Conservation (phyloP, 2,797 vertebrate genomes). For the Lacerta viridis region DNA sequence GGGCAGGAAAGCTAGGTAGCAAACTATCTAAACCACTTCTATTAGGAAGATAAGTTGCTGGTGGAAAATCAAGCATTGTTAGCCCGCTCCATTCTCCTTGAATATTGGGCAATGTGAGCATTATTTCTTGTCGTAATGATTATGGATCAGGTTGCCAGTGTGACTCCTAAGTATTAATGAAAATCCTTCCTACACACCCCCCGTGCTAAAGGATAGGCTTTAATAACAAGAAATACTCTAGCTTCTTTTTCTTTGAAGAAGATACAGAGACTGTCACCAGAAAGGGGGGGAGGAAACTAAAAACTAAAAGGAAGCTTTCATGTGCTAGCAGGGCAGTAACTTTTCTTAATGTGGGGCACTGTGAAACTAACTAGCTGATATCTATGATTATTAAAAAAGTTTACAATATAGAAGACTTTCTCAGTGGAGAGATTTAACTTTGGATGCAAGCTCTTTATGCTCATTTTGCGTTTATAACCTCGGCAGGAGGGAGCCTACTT, state of each 20-base stretch:
- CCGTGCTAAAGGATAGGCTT: neutral
- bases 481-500: slow-evolving; percentile 39
- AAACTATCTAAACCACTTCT: neutral
- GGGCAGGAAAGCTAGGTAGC: neutral
- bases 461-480: slow-evolving; percentile 52
- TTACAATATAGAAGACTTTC: slow-evolving; percentile 45
- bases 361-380: slow-evolving; percentile 44
- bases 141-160: neutral
- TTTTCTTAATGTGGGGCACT: slow-evolving; percentile 28
- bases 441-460: slow-evolving; percentile 45
- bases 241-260: neutral
- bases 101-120: neutral
- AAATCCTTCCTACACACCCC: neutral
- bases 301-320: slow-evolving; percentile 19
- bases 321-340: slow-evolving; percentile 12
- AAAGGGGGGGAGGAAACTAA: neutral
- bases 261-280: neutral
- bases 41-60: neutral
- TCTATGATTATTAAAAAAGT: slow-evolving; percentile 45
- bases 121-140: neutral
- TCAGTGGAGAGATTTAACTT: slow-evolving; percentile 45
- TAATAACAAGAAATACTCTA: neutral
- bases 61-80: neutral
- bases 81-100: neutral
- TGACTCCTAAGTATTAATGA: neutral